These are phyloP conservation scores for Anguilla pacifica DNA, from an alignment of 2,797 vertebrate genomes.

Conservation along the genomic window DNA sequence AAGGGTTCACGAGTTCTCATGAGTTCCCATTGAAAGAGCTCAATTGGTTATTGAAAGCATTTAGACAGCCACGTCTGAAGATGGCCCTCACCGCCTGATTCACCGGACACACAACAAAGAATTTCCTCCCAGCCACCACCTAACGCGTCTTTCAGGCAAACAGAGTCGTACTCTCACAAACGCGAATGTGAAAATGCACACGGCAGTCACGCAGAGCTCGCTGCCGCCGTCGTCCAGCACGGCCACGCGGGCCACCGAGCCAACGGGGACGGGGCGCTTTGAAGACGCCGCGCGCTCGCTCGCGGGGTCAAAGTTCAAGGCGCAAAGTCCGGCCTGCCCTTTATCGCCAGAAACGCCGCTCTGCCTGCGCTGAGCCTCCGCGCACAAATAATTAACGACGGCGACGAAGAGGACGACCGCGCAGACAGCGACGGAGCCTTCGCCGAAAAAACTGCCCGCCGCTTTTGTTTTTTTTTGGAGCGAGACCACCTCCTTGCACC, in stretches of 20 bases:
- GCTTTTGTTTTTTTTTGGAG: background rate
- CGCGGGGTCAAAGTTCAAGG: conserved; percentile 66
- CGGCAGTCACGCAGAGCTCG: background rate
- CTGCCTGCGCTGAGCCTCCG: conserved; percentile 44
- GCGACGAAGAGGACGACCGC: background rate
- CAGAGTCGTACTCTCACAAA: background rate
- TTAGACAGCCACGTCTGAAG: background rate
- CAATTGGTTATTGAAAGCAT: too few species aligned
- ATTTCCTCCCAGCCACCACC: background rate
- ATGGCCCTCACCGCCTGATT: background rate
- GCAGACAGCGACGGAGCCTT: conserved; percentile 16
- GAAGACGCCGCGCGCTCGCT: conserved; percentile 52
- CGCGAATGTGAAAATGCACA: background rate
- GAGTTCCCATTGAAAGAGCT: too few species aligned
- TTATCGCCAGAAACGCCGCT: conserved; percentile 65
- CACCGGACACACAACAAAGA: background rate
- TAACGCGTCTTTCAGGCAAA: background rate
- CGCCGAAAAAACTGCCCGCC: background rate
- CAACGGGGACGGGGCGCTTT: background rate
- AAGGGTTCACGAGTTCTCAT: too few species aligned
- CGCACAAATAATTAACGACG: conserved; percentile 66
- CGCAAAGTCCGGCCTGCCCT: conserved; percentile 60
- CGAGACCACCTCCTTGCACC: conserved; percentile 1
- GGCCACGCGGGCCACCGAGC: background rate
- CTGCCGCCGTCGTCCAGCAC: background rate